These are phyloP conservation scores for Cephus rjabovi DNA, from an alignment of 2,888 invertebrate species.

Conservation along the genomic window DNA sequence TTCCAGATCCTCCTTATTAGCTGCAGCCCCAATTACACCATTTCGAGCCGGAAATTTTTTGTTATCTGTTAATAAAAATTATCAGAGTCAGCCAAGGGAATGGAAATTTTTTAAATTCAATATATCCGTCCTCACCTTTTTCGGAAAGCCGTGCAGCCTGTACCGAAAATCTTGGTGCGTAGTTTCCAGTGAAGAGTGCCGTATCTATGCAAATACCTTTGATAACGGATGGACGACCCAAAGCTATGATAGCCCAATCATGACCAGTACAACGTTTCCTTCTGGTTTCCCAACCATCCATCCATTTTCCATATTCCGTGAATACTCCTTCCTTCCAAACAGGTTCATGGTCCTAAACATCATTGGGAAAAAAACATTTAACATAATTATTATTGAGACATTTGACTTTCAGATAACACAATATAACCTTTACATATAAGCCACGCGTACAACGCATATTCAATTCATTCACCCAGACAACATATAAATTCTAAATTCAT, in stretches of 20 bases:
- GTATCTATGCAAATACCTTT: constrained; percentile 71
- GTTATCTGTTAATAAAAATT: constrained; percentile 64
- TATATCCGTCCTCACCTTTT: constrained; percentile 63
- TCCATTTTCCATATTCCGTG: constrained; percentile 76
- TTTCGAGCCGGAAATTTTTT: constrained; percentile 66
- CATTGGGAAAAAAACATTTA: neutral
- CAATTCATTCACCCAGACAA: neutral
- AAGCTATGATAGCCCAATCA: constrained; percentile 74
- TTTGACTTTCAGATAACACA: neutral
- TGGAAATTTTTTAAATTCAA: neutral
- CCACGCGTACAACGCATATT: neutral
- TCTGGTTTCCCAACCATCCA: constrained; percentile 78
- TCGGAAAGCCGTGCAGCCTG: constrained; percentile 71
- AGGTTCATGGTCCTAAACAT: constrained; percentile 67
- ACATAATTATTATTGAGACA: neutral
- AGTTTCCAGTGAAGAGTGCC: constrained; percentile 75
- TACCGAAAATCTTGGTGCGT: constrained; percentile 73
- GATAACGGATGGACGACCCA: constrained; percentile 70
- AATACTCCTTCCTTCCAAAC: constrained; percentile 71
- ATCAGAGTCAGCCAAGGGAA: neutral
- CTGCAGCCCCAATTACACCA: constrained; percentile 69
- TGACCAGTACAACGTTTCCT: constrained; percentile 73
- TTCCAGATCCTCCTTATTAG: constrained; percentile 66
- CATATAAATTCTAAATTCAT: neutral
- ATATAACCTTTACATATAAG: neutral